Base-by-base conservation (phyloP, 2,888 invertebrate species). In the Ophion ellenae region DNA sequence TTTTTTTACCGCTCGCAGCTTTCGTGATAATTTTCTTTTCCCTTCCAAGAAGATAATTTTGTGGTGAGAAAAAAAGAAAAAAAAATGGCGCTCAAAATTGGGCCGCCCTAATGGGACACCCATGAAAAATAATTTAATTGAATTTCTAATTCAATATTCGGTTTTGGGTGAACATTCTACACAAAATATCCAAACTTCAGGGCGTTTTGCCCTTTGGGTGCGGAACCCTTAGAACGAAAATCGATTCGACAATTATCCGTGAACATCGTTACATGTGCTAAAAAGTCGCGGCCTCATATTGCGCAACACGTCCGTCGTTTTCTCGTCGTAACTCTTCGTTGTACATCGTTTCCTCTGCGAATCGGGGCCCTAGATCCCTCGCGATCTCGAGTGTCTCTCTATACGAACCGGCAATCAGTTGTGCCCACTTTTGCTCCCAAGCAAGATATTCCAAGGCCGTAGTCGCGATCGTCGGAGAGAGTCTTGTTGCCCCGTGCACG, bases 401-500 rank as follows among this genome's bases (percentile, higher is more conserved):
- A n/a, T 24, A 69, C 45, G n/a, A 63, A 24, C 20, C 4, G 28
- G 17, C 69, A 61, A 76, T 45, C 67, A 77, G 73, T 76, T 40
- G 66, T 40, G 80, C 71, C 77, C 59, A 66, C 71, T 77, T 75
- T 63, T 73, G 64, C 76, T 76, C 73, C 67, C 36, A 77, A 84
- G 70, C 74, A 47, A 36, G 40, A 40, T 40, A 76, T 67, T n/a
- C 73, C 84, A 84, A 84, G 84, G 84, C 77, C 77, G 76, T 76
- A 70, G 61, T 45, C 74, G 81, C 61, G 57, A 45, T 24, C 40
- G 75, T 73, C 63, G 59, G 57, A 59, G 57, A 73, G 66, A 80
- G 74, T 80, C 73, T 32, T 63, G 77, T 47, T 69, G 81, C 20
- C 73, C 59, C 75, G 53, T 85, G 64, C 57, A 79, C 69, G 5